These are phyloP conservation scores for Thaumatotibia leucotreta DNA, from an alignment of 1,140 invertebrate genomes.

Conservation along the genomic window DNA sequence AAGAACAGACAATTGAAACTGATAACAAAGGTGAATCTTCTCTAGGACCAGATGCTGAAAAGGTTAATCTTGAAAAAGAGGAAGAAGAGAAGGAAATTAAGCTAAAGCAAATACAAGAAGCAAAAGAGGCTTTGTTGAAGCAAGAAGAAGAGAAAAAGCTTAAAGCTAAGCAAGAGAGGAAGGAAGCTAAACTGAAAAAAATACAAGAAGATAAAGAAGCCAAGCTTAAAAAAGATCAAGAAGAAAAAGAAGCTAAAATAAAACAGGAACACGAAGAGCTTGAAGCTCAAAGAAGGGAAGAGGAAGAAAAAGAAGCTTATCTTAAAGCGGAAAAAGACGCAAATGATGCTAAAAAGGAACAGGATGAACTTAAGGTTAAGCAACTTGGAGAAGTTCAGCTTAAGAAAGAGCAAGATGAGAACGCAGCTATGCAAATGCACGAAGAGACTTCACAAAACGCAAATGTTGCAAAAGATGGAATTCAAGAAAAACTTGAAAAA, in stretches of 20 bases:
- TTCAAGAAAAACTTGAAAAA: not conserved
- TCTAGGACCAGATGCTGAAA: not conserved
- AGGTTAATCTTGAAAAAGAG: not conserved
- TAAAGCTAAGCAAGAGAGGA: not conserved
- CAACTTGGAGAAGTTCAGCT: not conserved
- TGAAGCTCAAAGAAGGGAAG: not conserved
- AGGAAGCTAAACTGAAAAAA: not conserved
- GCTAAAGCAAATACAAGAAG: not conserved
- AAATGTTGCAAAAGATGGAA: not conserved
- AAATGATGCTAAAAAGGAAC: not conserved
- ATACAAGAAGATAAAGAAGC: conserved; percentile 3
- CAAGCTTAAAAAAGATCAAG: not conserved
- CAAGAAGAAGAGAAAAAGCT: not conserved
- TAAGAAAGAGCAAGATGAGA: not conserved
- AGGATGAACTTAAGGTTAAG: not conserved
- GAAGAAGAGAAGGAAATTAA: not conserved
- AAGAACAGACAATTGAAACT: not conserved
- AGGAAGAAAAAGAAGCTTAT: not conserved
- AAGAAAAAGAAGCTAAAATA: not conserved
- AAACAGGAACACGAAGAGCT: not conserved
- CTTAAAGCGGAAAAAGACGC: conserved; percentile 3
- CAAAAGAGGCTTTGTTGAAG: not conserved
- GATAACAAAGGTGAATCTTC: not conserved
- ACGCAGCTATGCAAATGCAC: not conserved
- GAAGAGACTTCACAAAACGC: not conserved